Percentiles rank a stretch among this genome's conserved stretches.
Evolutionary conservation across 1,140 invertebrate species (phyloP).

Genomic region (Lepeophtheirus salmonis): DNA sequence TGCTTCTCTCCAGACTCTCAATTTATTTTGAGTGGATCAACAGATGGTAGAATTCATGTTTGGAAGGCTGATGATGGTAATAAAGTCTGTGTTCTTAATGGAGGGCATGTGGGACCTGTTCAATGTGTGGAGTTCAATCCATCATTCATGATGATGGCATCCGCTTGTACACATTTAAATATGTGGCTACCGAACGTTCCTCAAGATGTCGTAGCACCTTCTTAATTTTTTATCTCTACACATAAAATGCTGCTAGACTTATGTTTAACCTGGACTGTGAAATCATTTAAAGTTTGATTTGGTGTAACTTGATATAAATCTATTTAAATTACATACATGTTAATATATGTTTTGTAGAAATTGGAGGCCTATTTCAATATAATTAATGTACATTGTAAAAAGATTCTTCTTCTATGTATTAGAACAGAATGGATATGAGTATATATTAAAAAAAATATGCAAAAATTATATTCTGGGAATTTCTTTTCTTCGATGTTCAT

Average conservation of each 20-base stretch:
- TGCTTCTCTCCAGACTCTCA: constrained; percentile 64
- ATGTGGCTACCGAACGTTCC: constrained; percentile 10
- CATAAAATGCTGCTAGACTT: no score
- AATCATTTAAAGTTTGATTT: no score
- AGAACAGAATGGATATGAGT: no score
- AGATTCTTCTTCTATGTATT: no score
- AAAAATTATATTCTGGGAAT: constrained; percentile 20
- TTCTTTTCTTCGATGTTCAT: constrained; percentile 28
- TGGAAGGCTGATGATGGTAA: constrained; percentile 33
- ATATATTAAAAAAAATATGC: no score
- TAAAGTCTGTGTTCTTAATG: constrained; percentile 64
- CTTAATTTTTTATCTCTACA: no score
- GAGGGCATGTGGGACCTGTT: constrained; percentile 87
- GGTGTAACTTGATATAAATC: no score
- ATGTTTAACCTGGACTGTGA: no score
- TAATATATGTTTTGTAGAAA: no score
- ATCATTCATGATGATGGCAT: constrained; percentile 94
- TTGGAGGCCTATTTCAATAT: no score
- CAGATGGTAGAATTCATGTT: constrained; percentile 36
- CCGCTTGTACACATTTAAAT: constrained; percentile 45
- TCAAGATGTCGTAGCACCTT: background rate
- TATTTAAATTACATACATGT: no score
- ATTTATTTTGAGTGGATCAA: constrained; percentile 35
- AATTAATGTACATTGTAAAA: no score
- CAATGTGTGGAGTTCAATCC: constrained; percentile 97